Base-by-base conservation (phyloP, 2,888 invertebrate genomes). In the Drosophila gaucha region DNA sequence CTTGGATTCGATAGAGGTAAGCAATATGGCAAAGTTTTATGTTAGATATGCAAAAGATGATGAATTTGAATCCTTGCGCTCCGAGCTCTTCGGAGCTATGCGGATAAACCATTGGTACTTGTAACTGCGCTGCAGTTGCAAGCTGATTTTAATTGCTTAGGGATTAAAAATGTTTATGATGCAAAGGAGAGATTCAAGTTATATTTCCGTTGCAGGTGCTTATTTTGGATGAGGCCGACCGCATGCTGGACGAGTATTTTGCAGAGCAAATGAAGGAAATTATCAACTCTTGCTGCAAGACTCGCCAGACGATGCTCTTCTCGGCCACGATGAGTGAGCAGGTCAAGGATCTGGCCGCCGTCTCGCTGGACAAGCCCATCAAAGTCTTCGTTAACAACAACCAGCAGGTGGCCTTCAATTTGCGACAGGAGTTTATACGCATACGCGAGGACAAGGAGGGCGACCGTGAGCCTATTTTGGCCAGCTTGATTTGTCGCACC, bases 321-420 rank as follows among this genome's bases (percentile, higher is more conserved):
- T 99, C 99, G 0, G 99, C 99, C 31, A 99, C 99, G 12, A 99
- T 99, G 99, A 98, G 98, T n/a, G 99, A 99, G 55, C 95, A 97
- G 92, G 99, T 99, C n/a, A 96, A 97, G 91, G 98, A 98, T 91
- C 92, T 99, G 56, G 98, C 98, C 0, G 95, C 97, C 0, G 97
- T 99, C 1, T 98, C 99, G 0, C 93, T 99, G 24, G 95, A 95
- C 70, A 97, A 97, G 83, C 99, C 99, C 0, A 96, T 99, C 26
- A 96, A 96, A 90, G 94, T 99, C 58, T 99, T 99, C 91, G 97
- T 99, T 0, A 98, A 99, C 91, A 97, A 96, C 74, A 99, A 98
- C 90, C 97, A 97, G 86, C 97, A 98, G 79, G 98, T 99, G 1
- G 99, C 99, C 0, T 96, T 97, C 80, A 98, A 98, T 92, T 93